Evolutionary conservation across 2,113 vertebrate species (phyloP).

Genomic region (Brachionichthys hirsutus): DNA sequence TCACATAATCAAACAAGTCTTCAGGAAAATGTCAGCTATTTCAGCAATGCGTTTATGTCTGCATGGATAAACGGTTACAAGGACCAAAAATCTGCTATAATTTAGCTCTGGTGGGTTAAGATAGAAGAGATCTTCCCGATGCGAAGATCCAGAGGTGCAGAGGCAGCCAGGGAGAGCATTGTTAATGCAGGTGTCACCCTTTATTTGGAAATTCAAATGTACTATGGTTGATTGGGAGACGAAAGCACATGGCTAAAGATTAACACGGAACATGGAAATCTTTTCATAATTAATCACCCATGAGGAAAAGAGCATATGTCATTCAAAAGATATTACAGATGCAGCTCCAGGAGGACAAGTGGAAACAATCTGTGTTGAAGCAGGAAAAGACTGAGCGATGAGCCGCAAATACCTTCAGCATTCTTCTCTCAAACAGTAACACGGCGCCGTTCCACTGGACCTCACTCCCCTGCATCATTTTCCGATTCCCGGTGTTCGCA

Average conservation of each 20-base stretch:
- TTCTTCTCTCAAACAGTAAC: constrained; percentile 1
- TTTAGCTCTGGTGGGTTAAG: constrained; percentile 25
- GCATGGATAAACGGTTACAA: constrained; percentile 53
- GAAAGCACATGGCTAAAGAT: constrained; percentile 21
- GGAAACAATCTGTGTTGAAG: constrained; percentile 39
- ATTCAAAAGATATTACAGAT: constrained; percentile 23
- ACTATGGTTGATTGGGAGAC: constrained; percentile 23
- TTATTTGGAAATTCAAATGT: constrained; percentile 32
- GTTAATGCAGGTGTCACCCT: constrained; percentile 11
- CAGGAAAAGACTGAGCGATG: constrained; percentile 29
- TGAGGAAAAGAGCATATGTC: constrained; percentile 54
- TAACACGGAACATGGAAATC: constrained; percentile 29
- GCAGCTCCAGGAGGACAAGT: constrained; percentile 33
- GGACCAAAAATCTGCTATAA: constrained; percentile 38
- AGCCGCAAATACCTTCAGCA: constrained; percentile 23
- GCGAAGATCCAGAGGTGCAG: constrained; percentile 1
- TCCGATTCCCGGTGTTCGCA: constrained; percentile 9
- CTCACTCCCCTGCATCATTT: constrained; percentile 5
- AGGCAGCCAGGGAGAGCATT: constrained; percentile 8
- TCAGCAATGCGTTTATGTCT: constrained; percentile 62
- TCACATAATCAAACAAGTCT: constrained; percentile 69
- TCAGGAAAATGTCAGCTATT: constrained; percentile 67
- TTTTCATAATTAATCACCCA: constrained; percentile 38
- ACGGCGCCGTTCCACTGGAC: constrained; percentile 9
- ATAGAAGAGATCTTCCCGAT: constrained; percentile 2